phyloP scores from a whole-genome alignment of 1,140 invertebrate species.

The Zaprionus vittiger region DNA sequence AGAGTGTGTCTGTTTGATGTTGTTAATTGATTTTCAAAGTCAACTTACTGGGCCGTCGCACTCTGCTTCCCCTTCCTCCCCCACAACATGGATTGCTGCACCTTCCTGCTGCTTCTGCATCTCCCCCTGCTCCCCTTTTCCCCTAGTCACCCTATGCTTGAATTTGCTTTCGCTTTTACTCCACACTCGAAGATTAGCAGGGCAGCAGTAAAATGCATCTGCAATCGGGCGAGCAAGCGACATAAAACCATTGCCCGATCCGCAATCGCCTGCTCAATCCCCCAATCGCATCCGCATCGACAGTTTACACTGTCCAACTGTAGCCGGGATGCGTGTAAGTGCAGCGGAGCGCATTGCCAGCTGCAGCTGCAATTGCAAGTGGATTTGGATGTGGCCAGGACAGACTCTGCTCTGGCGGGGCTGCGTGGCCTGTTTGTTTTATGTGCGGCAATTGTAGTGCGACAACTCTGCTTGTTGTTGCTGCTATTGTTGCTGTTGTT shows the following conservation, averaged over 20 bases:
- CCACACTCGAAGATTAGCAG: slow-evolving; percentile 73
- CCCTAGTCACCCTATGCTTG: slow-evolving; percentile 5
- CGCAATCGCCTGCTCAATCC: slow-evolving; percentile 25
- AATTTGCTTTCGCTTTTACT: slow-evolving; percentile 62
- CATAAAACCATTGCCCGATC: slow-evolving; percentile 71
- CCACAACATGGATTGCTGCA: background rate
- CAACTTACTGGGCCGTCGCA: slow-evolving; percentile 54
- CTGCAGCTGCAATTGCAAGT: slow-evolving; percentile 76
- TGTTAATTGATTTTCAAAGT: slow-evolving; percentile 84
- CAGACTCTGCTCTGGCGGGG: slow-evolving; percentile 1
- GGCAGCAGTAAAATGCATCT: slow-evolving; percentile 78
- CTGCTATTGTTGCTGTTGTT: slow-evolving; percentile 20
- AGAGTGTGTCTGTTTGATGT: slow-evolving; percentile 80
- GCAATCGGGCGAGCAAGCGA: slow-evolving; percentile 75
- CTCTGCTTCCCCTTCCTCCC: background rate
- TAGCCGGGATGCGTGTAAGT: slow-evolving; percentile 65
- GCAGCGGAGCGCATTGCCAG: slow-evolving; percentile 71
- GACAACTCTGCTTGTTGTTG: background rate
- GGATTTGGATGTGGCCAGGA: slow-evolving; percentile 67
- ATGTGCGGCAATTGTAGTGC: slow-evolving; percentile 77
- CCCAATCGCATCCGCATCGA: slow-evolving; percentile 41
- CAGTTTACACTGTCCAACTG: slow-evolving; percentile 42
- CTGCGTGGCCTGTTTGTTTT: slow-evolving; percentile 70
- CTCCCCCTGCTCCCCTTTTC: background rate
- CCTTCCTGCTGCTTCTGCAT: background rate